Conservation (phyloP, 1,140 invertebrate species). For the Amphibalanus amphitrite region DNA sequence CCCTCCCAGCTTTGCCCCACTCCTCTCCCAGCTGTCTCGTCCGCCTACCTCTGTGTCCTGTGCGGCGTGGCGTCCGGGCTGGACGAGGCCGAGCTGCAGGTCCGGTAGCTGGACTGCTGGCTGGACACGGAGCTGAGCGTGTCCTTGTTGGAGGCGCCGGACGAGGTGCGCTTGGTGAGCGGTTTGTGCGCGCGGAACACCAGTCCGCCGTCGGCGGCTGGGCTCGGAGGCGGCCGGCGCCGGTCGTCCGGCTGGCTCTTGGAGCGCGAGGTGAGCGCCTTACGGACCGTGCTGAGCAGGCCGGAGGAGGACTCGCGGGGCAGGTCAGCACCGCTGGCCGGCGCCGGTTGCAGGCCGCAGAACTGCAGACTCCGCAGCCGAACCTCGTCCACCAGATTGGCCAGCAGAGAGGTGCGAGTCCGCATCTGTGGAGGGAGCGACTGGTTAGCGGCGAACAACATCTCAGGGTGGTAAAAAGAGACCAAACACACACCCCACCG, state of each 20-base stretch:
- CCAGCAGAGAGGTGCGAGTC: slow-evolving; percentile 71
- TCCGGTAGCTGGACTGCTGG: slow-evolving; percentile 24
- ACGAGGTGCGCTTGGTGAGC: background rate
- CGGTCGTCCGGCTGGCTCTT: slow-evolving; percentile 14
- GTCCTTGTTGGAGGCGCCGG: background rate
- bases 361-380: slow-evolving; percentile 44
- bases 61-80: slow-evolving; percentile 38
- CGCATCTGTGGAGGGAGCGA: slow-evolving; percentile 38
- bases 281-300: background rate
- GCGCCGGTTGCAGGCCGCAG: slow-evolving; percentile 16
- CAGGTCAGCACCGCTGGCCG: background rate
- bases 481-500: no score
- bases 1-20: background rate
- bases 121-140: slow-evolving; percentile 4
- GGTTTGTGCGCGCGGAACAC: slow-evolving; percentile 14
- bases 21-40: no score
- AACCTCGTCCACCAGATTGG: slow-evolving; percentile 70
- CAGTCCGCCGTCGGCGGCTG: slow-evolving; percentile 17
- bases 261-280: slow-evolving; percentile 15
- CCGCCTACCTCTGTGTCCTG: slow-evolving; percentile 26
- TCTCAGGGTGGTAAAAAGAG: no score
- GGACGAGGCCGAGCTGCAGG: slow-evolving; percentile 32
- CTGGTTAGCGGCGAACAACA: no score
- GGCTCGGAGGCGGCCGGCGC: slow-evolving; percentile 16
- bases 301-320: slow-evolving; percentile 8